Conservation (phyloP, 2,888 invertebrate genomes). For the Coelopa pilipes region DNA sequence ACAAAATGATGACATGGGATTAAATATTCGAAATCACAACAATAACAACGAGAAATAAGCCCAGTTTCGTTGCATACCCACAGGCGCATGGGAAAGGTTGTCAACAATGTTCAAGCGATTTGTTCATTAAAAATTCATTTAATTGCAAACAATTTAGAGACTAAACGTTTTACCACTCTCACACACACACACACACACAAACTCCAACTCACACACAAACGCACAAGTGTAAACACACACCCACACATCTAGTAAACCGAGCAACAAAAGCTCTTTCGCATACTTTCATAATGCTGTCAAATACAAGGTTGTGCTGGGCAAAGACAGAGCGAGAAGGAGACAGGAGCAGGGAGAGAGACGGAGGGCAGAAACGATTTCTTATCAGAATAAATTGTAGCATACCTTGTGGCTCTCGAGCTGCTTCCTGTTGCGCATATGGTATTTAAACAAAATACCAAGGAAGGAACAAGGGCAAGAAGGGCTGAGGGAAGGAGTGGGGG, state of each 20-base stretch:
- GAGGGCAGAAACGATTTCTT: constrained; percentile 24
- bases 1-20: no score
- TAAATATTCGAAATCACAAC: no score
- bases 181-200: constrained; percentile 19
- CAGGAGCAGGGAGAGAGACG: background rate
- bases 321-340: background rate
- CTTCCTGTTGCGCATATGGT: no score
- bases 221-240: background rate
- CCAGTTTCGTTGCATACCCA: background rate
- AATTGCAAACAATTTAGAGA: constrained; percentile 20
- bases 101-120: background rate
- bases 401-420: constrained; percentile 17
- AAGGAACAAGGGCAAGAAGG: background rate
- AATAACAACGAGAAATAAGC: background rate
- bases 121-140: constrained; percentile 10
- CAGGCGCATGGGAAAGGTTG: background rate
- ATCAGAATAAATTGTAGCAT: constrained; percentile 29
- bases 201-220: background rate
- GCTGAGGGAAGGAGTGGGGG: background rate
- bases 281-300: constrained; percentile 11
- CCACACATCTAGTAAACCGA: no score
- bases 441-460: constrained; percentile 13
- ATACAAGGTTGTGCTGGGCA: background rate
- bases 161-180: background rate
- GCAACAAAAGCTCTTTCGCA: no score